Evolutionary conservation across 2,797 vertebrate genomes (phyloP).

Genomic region (Kryptolebias ocellatus): DNA sequence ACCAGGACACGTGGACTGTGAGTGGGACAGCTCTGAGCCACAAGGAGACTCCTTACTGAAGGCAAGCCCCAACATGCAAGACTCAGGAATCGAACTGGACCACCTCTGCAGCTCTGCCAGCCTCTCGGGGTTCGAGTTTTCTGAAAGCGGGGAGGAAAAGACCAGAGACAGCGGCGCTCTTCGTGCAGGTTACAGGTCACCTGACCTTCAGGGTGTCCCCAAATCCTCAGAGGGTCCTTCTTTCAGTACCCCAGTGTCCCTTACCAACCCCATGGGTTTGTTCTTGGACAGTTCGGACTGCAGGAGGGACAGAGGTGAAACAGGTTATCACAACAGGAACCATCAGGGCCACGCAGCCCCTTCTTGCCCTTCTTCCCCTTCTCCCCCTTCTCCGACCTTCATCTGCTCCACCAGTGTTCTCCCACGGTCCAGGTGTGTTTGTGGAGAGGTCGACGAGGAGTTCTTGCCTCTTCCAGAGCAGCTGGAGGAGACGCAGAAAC

Average conservation of each 20-base stretch:
- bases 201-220: constrained; percentile 44
- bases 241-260: constrained; percentile 48
- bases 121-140: constrained; percentile 49
- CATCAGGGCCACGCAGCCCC: background rate
- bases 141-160: constrained; percentile 2
- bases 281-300: constrained; percentile 61
- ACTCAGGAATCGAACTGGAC: constrained; percentile 91
- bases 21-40: constrained; percentile 38
- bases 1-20: constrained; percentile 72
- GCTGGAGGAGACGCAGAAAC: constrained; percentile 84
- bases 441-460: constrained; percentile 84
- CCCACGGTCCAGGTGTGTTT: constrained; percentile 46
- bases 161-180: constrained; percentile 13
- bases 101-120: constrained; percentile 73
- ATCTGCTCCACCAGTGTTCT: constrained; percentile 68
- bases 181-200: constrained; percentile 27
- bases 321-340: background rate
- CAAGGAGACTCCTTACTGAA: constrained; percentile 22
- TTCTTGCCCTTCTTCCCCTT: constrained; percentile 23
- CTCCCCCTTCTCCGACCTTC: constrained; percentile 37
- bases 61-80: constrained; percentile 78
- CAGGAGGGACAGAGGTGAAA: constrained; percentile 8
- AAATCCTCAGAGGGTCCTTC: constrained; percentile 51
- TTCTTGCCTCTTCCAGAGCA: constrained; percentile 87
- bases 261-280: constrained; percentile 48